A percentile compares a stretch with the other conserved stretches of the same genome.
phyloP scores from a whole-genome alignment of 2,888 invertebrate species.

The Laspeyria flexula region DNA sequence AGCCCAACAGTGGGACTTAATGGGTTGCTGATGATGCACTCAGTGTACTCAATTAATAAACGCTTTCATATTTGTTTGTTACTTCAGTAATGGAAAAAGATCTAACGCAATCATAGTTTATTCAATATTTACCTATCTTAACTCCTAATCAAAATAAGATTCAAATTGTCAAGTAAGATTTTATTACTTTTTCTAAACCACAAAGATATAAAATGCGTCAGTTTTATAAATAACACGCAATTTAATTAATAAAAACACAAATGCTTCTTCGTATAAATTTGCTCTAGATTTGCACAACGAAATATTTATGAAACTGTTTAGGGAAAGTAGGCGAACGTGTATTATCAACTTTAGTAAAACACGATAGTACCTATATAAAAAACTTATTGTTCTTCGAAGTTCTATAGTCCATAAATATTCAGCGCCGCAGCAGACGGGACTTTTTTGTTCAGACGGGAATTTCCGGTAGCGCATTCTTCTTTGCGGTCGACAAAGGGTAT shows the following conservation, averaged over 20 bases:
- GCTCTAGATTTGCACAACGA: background rate
- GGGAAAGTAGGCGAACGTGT: background rate
- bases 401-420: background rate
- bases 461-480: slow-evolving; percentile 50
- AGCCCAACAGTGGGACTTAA: too few species aligned
- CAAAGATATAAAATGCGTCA: too few species aligned
- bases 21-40: too few species aligned
- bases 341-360: too few species aligned
- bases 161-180: too few species aligned
- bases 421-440: slow-evolving; percentile 14
- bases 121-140: too few species aligned
- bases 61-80: too few species aligned
- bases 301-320: background rate
- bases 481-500: slow-evolving; percentile 44
- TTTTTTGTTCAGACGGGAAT: slow-evolving; percentile 57
- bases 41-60: too few species aligned
- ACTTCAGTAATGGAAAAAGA: too few species aligned
- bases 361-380: background rate
- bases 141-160: too few species aligned
- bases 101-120: too few species aligned
- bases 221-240: background rate
- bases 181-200: too few species aligned
- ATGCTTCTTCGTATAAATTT: background rate
- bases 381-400: background rate
- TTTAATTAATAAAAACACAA: background rate